Conservation (phyloP, 1,140 invertebrate species). For the Oedothorax gibbosus region DNA sequence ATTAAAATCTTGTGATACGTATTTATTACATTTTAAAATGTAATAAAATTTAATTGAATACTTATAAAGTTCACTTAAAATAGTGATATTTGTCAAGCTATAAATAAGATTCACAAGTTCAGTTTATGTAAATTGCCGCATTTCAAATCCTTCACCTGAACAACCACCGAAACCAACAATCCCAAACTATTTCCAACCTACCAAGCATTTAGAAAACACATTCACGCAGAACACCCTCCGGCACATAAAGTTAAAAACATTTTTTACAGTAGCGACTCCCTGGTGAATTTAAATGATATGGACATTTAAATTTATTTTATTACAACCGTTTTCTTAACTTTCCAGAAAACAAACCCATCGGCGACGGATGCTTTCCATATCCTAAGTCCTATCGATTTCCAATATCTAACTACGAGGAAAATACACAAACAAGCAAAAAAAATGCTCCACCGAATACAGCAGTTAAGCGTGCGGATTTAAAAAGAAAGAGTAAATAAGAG, state of each 20-base stretch:
- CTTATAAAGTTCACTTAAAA: too few species aligned
- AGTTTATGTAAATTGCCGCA: too few species aligned
- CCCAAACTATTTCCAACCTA: too few species aligned
- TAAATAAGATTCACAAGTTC: too few species aligned
- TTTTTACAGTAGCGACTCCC: neutral
- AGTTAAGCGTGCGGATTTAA: too few species aligned
- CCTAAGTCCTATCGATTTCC: conserved; percentile 19
- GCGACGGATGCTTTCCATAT: conserved; percentile 5
- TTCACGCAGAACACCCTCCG: neutral
- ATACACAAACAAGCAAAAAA: conserved; percentile 6
- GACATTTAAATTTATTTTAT: conserved; percentile 30
- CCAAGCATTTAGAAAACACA: neutral
- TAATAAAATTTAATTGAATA: too few species aligned
- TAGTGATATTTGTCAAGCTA: too few species aligned
- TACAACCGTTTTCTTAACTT: conserved; percentile 13
- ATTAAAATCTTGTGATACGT: too few species aligned
- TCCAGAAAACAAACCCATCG: conserved; percentile 7
- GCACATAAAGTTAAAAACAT: neutral
- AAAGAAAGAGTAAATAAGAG: neutral
- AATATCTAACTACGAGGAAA: neutral
- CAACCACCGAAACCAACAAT: too few species aligned
- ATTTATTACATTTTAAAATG: too few species aligned
- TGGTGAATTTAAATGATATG: conserved; percentile 25
- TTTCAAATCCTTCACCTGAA: too few species aligned
- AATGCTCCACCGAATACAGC: neutral